phyloP scores from a whole-genome alignment of 2,888 invertebrate genomes.

The Leptinotarsa peninsularis region DNA sequence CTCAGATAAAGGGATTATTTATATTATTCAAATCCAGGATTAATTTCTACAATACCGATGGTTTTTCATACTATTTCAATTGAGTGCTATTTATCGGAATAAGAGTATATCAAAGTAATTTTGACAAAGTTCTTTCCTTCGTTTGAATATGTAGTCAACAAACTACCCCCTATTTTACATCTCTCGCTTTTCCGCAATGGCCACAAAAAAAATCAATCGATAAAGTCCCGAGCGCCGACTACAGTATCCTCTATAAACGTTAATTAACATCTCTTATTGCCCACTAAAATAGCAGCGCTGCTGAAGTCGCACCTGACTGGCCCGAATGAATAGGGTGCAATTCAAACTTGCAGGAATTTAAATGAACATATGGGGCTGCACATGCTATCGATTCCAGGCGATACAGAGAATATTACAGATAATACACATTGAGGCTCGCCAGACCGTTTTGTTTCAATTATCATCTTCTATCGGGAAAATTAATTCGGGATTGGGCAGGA shows the following conservation, averaged over 20 bases:
- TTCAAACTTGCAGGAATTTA: not conserved
- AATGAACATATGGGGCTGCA: slow-evolving; percentile 1
- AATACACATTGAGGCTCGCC: slow-evolving; percentile 2
- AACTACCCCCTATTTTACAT: no score
- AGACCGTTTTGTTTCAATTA: slow-evolving; percentile 25
- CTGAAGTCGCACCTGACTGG: not conserved
- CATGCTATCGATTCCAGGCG: not conserved
- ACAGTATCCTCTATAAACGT: slow-evolving; percentile 10
- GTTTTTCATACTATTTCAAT: no score
- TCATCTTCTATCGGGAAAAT: slow-evolving; percentile 8
- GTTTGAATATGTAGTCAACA: no score
- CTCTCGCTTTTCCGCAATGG: not conserved
- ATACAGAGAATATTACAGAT: not conserved
- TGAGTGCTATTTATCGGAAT: no score
- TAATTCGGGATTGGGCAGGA: slow-evolving; percentile 7
- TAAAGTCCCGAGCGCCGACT: not conserved
- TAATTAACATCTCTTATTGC: slow-evolving; percentile 14
- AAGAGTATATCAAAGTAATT: no score
- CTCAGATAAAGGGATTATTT: no score
- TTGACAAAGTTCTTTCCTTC: no score
- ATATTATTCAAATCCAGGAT: no score
- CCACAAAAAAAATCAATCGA: slow-evolving; percentile 1
- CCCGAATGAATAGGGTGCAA: not conserved
- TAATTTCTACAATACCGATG: no score
- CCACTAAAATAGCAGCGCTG: slow-evolving; percentile 1